phyloP scores from a whole-genome alignment of 2,888 invertebrate species.

The Heliconius cydno region DNA sequence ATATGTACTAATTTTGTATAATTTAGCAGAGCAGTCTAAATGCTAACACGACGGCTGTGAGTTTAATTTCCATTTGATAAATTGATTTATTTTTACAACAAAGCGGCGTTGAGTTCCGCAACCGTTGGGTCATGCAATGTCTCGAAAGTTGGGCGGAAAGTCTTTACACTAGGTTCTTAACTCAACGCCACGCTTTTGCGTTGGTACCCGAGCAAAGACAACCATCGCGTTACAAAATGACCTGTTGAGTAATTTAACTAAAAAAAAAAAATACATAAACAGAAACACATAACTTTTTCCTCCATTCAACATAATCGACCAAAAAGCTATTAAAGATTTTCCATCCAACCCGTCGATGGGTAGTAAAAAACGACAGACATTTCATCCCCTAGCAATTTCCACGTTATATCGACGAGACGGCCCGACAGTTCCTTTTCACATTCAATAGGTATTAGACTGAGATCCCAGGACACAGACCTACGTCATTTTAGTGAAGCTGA shows the following conservation, averaged over 20 bases:
- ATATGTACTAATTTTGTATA: background rate
- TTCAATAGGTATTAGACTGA: background rate
- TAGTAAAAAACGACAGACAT: slow-evolving; percentile 10
- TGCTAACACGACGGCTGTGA: background rate
- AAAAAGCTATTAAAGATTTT: background rate
- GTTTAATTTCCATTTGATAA: background rate
- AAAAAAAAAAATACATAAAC: too few species aligned
- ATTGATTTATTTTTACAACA: too few species aligned
- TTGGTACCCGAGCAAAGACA: background rate
- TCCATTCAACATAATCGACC: background rate
- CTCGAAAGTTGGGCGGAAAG: too few species aligned
- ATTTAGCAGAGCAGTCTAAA: background rate
- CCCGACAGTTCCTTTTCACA: slow-evolving; percentile 7
- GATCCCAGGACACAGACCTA: too few species aligned
- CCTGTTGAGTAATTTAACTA: background rate
- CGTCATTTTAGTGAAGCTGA: too few species aligned
- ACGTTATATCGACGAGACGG: slow-evolving; percentile 4
- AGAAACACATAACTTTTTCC: background rate
- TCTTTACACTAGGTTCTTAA: too few species aligned
- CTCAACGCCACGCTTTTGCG: too few species aligned
- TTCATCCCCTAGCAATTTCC: slow-evolving; percentile 20
- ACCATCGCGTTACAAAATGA: background rate
- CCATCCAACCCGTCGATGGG: background rate
- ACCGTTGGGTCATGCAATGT: too few species aligned
- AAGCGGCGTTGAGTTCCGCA: too few species aligned